Conservation (phyloP, 2,113 vertebrate genomes). For the Xenopus laevis region DNA sequence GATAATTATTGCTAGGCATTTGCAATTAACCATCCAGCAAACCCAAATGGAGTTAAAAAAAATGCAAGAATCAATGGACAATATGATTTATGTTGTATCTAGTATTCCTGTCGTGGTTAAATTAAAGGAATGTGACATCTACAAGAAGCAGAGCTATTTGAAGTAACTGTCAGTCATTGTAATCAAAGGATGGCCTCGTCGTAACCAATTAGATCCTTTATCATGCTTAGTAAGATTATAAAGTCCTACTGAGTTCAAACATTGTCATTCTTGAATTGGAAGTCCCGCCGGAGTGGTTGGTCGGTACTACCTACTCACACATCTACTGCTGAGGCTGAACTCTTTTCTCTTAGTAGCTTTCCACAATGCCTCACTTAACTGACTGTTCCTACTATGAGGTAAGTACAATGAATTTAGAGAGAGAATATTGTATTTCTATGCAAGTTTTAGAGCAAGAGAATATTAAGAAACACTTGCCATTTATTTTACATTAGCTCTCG, state of each 20-base stretch:
- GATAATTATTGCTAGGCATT: slow-evolving; percentile 61
- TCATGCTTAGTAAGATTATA: slow-evolving; percentile 65
- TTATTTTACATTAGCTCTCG: no score
- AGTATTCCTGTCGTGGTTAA: slow-evolving; percentile 73
- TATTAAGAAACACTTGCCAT: no score
- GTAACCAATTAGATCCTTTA: slow-evolving; percentile 73
- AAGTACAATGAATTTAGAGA: slow-evolving; percentile 52
- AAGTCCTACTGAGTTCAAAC: slow-evolving; percentile 55
- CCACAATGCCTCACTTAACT: slow-evolving; percentile 75
- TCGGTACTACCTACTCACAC: slow-evolving; percentile 33
- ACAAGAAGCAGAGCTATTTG: slow-evolving; percentile 64
- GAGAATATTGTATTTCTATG: background rate
- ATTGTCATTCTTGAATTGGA: slow-evolving; percentile 44
- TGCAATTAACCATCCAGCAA: slow-evolving; percentile 57
- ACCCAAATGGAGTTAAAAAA: slow-evolving; percentile 54
- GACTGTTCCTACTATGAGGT: slow-evolving; percentile 73
- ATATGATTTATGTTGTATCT: slow-evolving; percentile 57
- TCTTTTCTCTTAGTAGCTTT: slow-evolving; percentile 53
- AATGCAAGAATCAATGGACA: slow-evolving; percentile 62
- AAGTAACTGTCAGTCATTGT: slow-evolving; percentile 70
- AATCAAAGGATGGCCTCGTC: slow-evolving; percentile 69
- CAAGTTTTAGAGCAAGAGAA: no score
- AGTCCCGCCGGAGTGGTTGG: slow-evolving; percentile 47
- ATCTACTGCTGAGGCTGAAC: slow-evolving; percentile 46
- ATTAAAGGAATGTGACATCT: slow-evolving; percentile 72